Base-by-base conservation (phyloP, 2,888 invertebrate genomes). In the Temnothorax unifasciatus region DNA sequence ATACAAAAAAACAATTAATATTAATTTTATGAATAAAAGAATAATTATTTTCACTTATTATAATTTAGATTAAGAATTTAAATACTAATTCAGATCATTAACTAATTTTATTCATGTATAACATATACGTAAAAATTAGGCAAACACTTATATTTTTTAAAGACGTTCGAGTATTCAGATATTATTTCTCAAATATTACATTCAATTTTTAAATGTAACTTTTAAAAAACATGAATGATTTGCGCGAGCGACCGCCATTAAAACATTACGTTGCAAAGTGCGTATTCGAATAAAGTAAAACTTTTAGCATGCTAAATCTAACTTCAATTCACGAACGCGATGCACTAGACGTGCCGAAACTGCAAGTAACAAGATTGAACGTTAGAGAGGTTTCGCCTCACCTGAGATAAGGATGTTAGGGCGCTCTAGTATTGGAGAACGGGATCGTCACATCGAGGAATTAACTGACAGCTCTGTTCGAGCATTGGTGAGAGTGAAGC, bases 401-500 rank as follows among this genome's bases (percentile, higher is more conserved):
- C 15, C 29, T 34, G 50, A 73, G 66, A 82, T 73, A 82, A 82
- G 61, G 73, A 75, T 44, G 68, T 83, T 85, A 63, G 69, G 57
- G 38, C 79, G 34, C 79, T 66, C 21, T 38, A 18, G 18, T 44
- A 61, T 52, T 54, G 52, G 29, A 69, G 74, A 47, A 54, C 44
- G 54, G 41, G 54, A 52, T 76, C 83, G 76, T 85, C 69, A 57
- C 66, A 61, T 71, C 21, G 69, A 61, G 71, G 44, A 74, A 81
- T 63, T 64, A 84, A 61, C 50, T 71, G 34, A 59, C 57, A 54
- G 71, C 47, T 47, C 68, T 76, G 84, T 82, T 68, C 47, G 74
- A 85, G 74, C n/a, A 29, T 41, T 76, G 88, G 83, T 73, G 84
- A 79, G 82, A 88, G 69, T 79, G 83, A 86, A 74, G 77, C 82